These are phyloP conservation scores for Oreochromis mossambicus DNA, from an alignment of 2,797 vertebrate species.

Conservation along the genomic window DNA sequence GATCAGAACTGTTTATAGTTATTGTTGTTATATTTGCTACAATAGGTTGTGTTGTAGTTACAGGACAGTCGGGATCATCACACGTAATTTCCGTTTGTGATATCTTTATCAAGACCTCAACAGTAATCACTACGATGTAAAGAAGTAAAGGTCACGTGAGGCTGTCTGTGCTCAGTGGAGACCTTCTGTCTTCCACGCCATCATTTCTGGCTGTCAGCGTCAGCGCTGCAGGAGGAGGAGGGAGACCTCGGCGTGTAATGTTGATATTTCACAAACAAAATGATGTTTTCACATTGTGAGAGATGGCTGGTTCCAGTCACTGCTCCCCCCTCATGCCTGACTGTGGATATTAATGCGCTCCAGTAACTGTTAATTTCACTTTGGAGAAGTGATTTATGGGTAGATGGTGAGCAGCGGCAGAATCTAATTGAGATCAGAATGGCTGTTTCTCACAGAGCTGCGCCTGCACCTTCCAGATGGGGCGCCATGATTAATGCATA, in stretches of 20 bases:
- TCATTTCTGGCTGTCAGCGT: conserved; percentile 86
- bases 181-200: conserved; percentile 81
- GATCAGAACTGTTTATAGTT: background rate
- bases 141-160: background rate
- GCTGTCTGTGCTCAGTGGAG: conserved; percentile 69
- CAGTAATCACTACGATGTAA: background rate
- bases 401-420: conserved; percentile 91
- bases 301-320: conserved; percentile 89
- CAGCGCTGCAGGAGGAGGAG: background rate
- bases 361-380: conserved; percentile 99
- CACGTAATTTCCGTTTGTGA: background rate
- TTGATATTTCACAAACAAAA: conserved; percentile 98
- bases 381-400: conserved; percentile 98
- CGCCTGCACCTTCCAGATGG: conserved; percentile 79
- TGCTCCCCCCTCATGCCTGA: conserved; percentile 89
- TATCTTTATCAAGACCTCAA: background rate
- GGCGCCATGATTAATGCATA: conserved; percentile 94
- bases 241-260: conserved; percentile 86
- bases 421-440: conserved; percentile 99
- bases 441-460: conserved; percentile 89
- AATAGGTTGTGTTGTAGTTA: background rate
- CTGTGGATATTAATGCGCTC: conserved; percentile 98
- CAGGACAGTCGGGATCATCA: background rate
- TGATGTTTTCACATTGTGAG: conserved; percentile 93
- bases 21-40: background rate